phyloP scores from a whole-genome alignment of 1,140 invertebrate genomes.

The Drosophila equinoxialis region DNA sequence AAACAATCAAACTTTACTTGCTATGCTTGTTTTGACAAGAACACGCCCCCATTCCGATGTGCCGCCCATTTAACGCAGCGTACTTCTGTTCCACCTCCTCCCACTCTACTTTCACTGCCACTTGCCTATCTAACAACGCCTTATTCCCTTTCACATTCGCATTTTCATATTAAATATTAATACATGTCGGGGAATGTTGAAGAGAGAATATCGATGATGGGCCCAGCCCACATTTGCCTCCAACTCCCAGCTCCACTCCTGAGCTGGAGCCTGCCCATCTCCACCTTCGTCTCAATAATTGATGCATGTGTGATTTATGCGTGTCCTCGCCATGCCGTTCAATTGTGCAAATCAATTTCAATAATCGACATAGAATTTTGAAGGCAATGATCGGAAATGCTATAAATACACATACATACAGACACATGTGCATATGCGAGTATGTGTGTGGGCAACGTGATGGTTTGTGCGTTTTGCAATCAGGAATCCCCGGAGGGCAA shows the following conservation, averaged over 20 bases:
- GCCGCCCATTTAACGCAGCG: neutral
- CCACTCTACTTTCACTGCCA: neutral
- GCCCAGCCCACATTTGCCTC: neutral
- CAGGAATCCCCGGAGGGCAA: neutral
- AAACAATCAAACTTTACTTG: slow-evolving; percentile 10
- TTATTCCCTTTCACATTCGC: neutral
- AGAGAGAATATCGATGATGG: slow-evolving; percentile 16
- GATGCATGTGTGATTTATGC: slow-evolving; percentile 75
- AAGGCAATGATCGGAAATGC: slow-evolving; percentile 55
- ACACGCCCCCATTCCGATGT: neutral
- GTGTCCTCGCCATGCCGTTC: slow-evolving; percentile 68
- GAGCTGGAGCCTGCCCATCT: neutral
- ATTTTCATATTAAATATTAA: slow-evolving; percentile 14
- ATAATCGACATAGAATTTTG: slow-evolving; percentile 71
- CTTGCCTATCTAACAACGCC: neutral
- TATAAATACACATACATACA: slow-evolving; percentile 56
- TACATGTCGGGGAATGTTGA: slow-evolving; percentile 37
- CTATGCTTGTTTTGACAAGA: neutral
- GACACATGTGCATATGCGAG: slow-evolving; percentile 22
- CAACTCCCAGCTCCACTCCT: neutral
- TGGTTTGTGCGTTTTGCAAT: neutral
- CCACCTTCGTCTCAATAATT: slow-evolving; percentile 56
- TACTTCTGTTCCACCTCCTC: no score
- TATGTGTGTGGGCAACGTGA: neutral
- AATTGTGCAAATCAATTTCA: slow-evolving; percentile 79